phyloP scores from a whole-genome alignment of 2,797 vertebrate species.

The Labeo calbasu region DNA sequence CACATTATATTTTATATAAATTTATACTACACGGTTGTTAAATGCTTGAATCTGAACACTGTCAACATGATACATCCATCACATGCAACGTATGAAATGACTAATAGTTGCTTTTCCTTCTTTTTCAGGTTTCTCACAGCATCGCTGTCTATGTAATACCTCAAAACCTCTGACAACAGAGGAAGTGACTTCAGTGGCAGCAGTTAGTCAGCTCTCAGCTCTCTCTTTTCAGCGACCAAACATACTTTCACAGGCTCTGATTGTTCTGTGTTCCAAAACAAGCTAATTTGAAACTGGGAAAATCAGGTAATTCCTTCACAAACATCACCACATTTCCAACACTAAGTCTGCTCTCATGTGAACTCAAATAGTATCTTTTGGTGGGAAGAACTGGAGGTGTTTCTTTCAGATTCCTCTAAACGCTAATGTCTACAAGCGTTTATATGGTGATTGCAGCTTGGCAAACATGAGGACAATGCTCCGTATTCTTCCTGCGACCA shows the following conservation, averaged over 20 bases:
- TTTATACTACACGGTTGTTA: too few species aligned
- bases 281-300: constrained; percentile 58
- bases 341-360: constrained; percentile 25
- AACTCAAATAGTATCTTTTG: constrained; percentile 52
- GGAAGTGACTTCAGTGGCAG: constrained; percentile 69
- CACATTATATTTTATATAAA: too few species aligned
- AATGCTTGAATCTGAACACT: too few species aligned
- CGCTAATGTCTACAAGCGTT: constrained; percentile 17
- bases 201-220: constrained; percentile 62
- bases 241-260: constrained; percentile 60
- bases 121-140: neutral
- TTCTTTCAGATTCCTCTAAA: constrained; percentile 52
- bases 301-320: constrained; percentile 59
- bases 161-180: constrained; percentile 41
- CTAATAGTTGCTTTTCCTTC: too few species aligned
- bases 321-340: constrained; percentile 38
- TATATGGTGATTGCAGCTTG: constrained; percentile 22
- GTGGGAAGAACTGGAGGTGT: constrained; percentile 57
- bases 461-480: constrained; percentile 61
- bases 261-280: constrained; percentile 68
- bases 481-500: constrained; percentile 68
- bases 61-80: too few species aligned
- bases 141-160: constrained; percentile 27
- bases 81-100: too few species aligned
- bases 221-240: constrained; percentile 53